Percentiles rank a stretch among this genome's conserved stretches.
Conservation (phyloP, 1,140 invertebrate genomes). For the Bombyx mori region ASM3026992v2 NC_085128.1:8937501-8938000, state of each 20-base stretch:
- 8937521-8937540: constrained; percentile 62
- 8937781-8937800: no score
- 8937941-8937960: no score
- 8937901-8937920: no score
- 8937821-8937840: no score
- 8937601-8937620: constrained; percentile 55
- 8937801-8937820: no score
- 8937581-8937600: constrained; percentile 48
- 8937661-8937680: constrained; percentile 26
- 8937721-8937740: background rate
- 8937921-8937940: no score
- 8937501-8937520: constrained; percentile 70
- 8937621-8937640: constrained; percentile 55
- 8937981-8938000: no score
- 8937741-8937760: background rate
- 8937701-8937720: constrained; percentile 27
- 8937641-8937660: constrained; percentile 51
- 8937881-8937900: no score
- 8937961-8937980: no score
- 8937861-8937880: no score
- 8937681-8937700: constrained; percentile 16
- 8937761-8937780: background rate
- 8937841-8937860: no score
- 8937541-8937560: constrained; percentile 60
- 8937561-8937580: constrained; percentile 46